phyloP scores from a whole-genome alignment of 37 sponge, comb jelly and placozoan genomes.

The Mnemiopsis leidyi region DNA sequence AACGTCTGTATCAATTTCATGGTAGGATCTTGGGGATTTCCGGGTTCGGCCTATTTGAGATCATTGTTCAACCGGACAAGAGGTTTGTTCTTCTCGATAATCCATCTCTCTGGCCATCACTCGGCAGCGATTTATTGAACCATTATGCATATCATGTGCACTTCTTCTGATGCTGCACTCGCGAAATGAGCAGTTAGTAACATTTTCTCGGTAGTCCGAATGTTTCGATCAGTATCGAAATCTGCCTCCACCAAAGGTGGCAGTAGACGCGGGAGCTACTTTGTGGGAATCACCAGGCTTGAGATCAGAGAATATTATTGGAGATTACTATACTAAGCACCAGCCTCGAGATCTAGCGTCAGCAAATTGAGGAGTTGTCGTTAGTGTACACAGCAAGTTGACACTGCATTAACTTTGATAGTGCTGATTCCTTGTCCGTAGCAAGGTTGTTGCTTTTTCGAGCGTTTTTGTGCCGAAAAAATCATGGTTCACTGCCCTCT shows the following conservation, averaged over 20 bases:
- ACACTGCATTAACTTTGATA: background rate
- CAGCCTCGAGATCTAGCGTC: background rate
- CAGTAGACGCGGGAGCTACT: background rate
- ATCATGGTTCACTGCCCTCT: no score
- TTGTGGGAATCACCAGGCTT: background rate
- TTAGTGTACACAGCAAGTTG: background rate
- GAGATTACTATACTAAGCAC: background rate
- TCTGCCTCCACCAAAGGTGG: background rate
- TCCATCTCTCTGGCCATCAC: background rate
- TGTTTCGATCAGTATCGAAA: background rate
- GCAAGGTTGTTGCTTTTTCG: background rate
- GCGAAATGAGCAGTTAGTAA: background rate
- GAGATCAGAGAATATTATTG: background rate
- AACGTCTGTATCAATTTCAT: background rate
- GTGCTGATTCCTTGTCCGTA: background rate
- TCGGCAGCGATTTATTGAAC: background rate
- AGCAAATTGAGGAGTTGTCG: background rate
- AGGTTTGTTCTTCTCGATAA: background rate
- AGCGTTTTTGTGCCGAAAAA: no score
- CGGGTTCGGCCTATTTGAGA: background rate
- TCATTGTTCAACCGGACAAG: background rate
- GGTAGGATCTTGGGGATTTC: background rate
- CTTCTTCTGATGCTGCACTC: background rate
- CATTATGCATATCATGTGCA: background rate
- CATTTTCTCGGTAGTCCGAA: background rate